phyloP scores from a whole-genome alignment of 2,888 invertebrate genomes.

The Orthosia cruda region DNA sequence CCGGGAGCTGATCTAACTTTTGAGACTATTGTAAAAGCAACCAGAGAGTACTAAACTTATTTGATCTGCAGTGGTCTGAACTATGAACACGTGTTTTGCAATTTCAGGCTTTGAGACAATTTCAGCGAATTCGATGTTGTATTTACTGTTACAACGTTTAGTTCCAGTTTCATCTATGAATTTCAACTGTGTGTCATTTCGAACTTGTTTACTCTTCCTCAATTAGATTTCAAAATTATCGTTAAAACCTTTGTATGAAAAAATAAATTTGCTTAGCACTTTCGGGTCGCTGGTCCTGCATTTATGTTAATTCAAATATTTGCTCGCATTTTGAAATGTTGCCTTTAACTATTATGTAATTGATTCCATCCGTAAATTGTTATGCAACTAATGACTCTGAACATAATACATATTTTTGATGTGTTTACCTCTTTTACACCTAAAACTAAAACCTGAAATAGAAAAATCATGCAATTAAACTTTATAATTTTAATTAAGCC shows the following conservation, averaged over 20 bases:
- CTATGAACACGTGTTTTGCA: constrained; percentile 55
- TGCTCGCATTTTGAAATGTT: constrained; percentile 1
- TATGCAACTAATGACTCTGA: neutral
- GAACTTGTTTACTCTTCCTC: neutral
- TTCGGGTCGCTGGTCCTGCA: neutral
- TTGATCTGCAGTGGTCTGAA: constrained; percentile 62
- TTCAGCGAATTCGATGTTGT: constrained; percentile 23
- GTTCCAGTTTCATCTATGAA: neutral
- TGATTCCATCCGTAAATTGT: neutral
- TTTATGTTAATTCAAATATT: constrained; percentile 14
- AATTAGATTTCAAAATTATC: constrained; percentile 15
- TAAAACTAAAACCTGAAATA: neutral
- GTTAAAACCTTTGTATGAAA: neutral
- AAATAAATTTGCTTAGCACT: constrained; percentile 10
- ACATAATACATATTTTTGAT: neutral
- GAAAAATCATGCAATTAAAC: neutral
- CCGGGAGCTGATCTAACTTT: constrained; percentile 39
- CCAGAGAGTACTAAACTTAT: constrained; percentile 64
- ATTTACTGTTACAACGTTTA: neutral
- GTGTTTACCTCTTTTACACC: neutral
- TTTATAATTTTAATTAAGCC: constrained; percentile 22
- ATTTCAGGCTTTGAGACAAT: constrained; percentile 52
- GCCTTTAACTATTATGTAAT: neutral
- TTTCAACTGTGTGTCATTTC: constrained; percentile 11
- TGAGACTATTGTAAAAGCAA: constrained; percentile 62